Base-by-base conservation (phyloP, 2,888 invertebrate species). In the Myopa testacea region DNA sequence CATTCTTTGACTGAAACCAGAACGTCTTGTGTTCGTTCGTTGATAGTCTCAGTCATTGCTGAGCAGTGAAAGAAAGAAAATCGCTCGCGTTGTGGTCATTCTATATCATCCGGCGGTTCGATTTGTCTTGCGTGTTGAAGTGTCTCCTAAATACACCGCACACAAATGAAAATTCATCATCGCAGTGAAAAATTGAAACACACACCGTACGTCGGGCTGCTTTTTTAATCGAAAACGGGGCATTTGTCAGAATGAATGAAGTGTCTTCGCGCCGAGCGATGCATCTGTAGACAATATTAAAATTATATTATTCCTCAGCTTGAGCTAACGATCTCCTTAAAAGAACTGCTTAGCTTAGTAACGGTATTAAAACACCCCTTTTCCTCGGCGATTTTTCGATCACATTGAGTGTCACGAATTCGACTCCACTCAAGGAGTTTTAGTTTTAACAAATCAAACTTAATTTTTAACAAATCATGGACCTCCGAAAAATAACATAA, bases 1-100 rank as follows among this genome's bases (percentile, higher is more conserved):
- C 68, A 65, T 38, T 50, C 52, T 19, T 60, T 69, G 19, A 58
- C 77, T 38, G 19, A 58, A 38, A 19, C 40, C 45, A 34, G n/a
- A 4, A 12, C 6, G 58, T 16, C 12, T 19, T 34, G 58, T 78
- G 78, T 79, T 79, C 67, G 68, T 12, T 63, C 58, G 38, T 19
- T 60, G 38, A 45, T 45, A 60, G 71, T 50, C 58, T 81, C 81
- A 83, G 82, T 83, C 80, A 80, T 79, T 58, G 80, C 79, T 78
- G 81, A 78, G 81, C 79, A 82, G 83, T 82, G 78, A 82, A 82
- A 79, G 76, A 77, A 80, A 76, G 77, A 77, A 80, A 81, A 79
- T 80, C 82, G 81, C 79, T 72, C 77, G 70, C 76, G 75, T 68
- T 75, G 76, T 69, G n/a, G 12, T 70, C 40, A 45, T 58, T 26